Base-by-base conservation (phyloP, 2,797 vertebrate genomes). In the Parambassis ranga region DNA sequence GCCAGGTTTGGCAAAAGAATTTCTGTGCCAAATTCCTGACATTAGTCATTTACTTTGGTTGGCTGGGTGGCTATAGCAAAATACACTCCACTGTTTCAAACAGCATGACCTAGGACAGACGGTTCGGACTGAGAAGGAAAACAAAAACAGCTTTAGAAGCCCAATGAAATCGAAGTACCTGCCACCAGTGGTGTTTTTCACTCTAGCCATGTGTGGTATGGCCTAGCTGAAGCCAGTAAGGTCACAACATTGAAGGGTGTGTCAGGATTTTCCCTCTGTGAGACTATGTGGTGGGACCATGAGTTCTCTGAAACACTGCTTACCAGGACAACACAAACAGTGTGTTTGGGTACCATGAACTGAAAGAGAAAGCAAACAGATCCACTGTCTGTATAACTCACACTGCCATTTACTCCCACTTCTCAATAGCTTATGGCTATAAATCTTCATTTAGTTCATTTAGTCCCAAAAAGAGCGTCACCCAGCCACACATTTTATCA, bases 1-100 rank as follows among this genome's bases (percentile, higher is more conserved):
- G 59, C 39, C 74, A 46, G 46, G 60, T 56, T 48, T 60, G 69
- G 62, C 68, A 71, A 53, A n/a, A 75, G 30, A 72, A 71, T 56
- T 66, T 79, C 35, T 16, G 7, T 48, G 18, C 28, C 59, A 73
- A 35, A 80, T 61, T 50, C 55, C 56, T 61, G 28, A 50, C 13
- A 22, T 11, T 15, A 8, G 48, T 63, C 55, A 8, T 39, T 57
- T 26, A 26, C n/a, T n/a, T n/a, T n/a, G n/a, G 36, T 16, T 52
- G 20, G 18, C 50, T 3, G 15, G 10, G 31, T 3, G 23, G 13
- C 30, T 52, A 36, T 57, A n/a, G n/a, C 39, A 50, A 20, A 36
- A 38, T 48, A 16, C 19, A n/a, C 24, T 9, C 10, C 13, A 24
- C 10, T 18, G 43, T 47, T 38, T 67, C 19, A 58, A 23, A 39